phyloP scores from a whole-genome alignment of 2,797 vertebrate genomes.

The Chaetodon trifasciatus region DNA sequence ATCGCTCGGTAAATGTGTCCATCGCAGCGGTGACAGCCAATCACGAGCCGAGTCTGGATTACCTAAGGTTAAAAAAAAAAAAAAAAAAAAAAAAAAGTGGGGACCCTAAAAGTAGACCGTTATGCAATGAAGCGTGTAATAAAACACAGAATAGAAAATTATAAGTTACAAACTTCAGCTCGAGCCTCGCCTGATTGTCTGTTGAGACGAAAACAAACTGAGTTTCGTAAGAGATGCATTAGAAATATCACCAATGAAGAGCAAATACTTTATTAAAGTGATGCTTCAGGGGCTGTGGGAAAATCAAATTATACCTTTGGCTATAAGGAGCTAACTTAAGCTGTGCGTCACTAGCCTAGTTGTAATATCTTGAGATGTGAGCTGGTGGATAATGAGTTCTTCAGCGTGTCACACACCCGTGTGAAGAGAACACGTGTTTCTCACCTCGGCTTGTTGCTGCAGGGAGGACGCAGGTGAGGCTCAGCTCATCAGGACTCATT shows the following conservation, averaged over 20 bases:
- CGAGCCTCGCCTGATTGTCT: rapidly evolving
- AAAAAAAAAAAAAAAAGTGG: not conserved
- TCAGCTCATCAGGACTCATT: not conserved
- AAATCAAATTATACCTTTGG: no score
- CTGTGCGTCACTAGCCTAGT: no score
- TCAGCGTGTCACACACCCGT: not conserved
- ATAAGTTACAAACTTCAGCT: not conserved
- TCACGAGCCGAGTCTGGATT: slow-evolving; percentile 26
- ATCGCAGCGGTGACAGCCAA: slow-evolving; percentile 45
- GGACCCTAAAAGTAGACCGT: not conserved
- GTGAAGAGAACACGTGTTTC: not conserved
- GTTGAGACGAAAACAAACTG: no score
- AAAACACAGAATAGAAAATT: not conserved
- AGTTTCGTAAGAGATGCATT: no score
- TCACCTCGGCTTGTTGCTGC: not conserved
- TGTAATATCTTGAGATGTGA: no score
- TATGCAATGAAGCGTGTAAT: not conserved
- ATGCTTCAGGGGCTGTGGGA: not conserved
- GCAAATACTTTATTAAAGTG: not conserved
- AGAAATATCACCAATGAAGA: not conserved
- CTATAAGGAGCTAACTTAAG: not conserved
- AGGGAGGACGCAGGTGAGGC: not conserved
- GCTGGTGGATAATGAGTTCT: no score
- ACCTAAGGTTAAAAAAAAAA: slow-evolving; percentile 55
- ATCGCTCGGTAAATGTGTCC: slow-evolving; percentile 47